phyloP scores from a whole-genome alignment of 2,113 vertebrate genomes.

The Mesitornis unicolor region DNA sequence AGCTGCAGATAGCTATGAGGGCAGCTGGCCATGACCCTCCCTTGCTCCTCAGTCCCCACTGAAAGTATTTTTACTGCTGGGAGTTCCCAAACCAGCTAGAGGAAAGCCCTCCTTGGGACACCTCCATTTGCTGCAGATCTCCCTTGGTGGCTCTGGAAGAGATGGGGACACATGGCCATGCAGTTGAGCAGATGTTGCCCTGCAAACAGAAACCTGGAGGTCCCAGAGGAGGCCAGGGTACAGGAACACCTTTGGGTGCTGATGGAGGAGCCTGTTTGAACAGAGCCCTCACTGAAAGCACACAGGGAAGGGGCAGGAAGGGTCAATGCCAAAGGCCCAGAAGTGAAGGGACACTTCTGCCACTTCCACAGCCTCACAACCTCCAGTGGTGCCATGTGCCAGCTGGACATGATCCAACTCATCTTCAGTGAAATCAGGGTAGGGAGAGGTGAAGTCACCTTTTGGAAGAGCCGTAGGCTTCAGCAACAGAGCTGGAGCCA shows the following conservation, averaged over 20 bases:
- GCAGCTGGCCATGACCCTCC: background rate
- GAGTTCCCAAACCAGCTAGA: background rate
- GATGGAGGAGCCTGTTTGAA: background rate
- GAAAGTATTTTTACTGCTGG: background rate
- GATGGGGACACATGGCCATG: rapidly evolving
- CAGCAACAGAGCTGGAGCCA: background rate
- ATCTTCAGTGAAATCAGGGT: background rate
- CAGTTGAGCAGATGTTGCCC: background rate
- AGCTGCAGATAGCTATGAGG: rapidly evolving
- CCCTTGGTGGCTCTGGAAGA: background rate
- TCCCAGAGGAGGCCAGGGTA: background rate
- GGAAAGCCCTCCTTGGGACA: background rate
- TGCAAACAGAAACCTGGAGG: background rate
- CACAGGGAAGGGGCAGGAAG: background rate
- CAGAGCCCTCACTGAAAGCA: background rate
- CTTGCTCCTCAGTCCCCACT: background rate
- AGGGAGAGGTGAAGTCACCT: background rate
- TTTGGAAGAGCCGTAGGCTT: background rate
- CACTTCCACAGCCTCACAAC: rapidly evolving
- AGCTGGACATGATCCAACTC: background rate
- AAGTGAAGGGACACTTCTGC: background rate
- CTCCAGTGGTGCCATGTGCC: background rate
- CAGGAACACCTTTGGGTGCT: background rate
- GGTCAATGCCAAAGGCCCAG: background rate
- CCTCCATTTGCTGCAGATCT: background rate